Evolutionary conservation across 2,797 vertebrate genomes (phyloP).

Genomic region (Aeoliscus strigatus): DNA sequence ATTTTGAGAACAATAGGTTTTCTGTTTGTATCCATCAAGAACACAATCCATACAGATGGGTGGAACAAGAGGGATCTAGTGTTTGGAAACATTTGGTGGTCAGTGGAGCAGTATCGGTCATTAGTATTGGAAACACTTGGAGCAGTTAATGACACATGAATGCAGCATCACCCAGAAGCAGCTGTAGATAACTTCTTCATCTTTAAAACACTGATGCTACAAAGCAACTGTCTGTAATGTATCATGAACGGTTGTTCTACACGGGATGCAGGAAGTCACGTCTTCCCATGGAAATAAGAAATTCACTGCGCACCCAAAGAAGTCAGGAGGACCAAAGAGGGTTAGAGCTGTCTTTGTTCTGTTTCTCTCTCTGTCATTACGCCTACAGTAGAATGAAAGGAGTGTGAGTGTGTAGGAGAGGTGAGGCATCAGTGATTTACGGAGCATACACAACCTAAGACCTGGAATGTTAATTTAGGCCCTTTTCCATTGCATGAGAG

Average conservation of each 20-base stretch:
- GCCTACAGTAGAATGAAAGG: slow-evolving; percentile 42
- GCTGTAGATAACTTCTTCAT: slow-evolving; percentile 2
- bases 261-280: slow-evolving; percentile 4
- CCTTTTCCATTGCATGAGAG: slow-evolving; percentile 58
- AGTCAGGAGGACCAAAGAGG: slow-evolving; percentile 11
- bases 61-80: slow-evolving; percentile 40
- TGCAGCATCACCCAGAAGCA: slow-evolving; percentile 7
- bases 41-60: slow-evolving; percentile 36
- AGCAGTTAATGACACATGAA: slow-evolving; percentile 29
- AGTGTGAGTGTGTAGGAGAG: slow-evolving; percentile 46
- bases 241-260: slow-evolving; percentile 4
- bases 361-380: slow-evolving; percentile 46
- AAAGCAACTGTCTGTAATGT: not conserved
- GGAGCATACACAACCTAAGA: slow-evolving; percentile 58
- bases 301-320: slow-evolving; percentile 10
- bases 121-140: slow-evolving; percentile 29
- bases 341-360: slow-evolving; percentile 21
- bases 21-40: slow-evolving; percentile 46
- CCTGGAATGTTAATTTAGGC: slow-evolving; percentile 76
- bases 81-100: slow-evolving; percentile 52
- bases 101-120: slow-evolving; percentile 27
- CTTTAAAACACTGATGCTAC: slow-evolving; percentile 5
- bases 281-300: slow-evolving; percentile 5
- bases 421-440: slow-evolving; percentile 66
- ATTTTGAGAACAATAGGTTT: slow-evolving; percentile 56